Base-by-base conservation (phyloP, 2,797 vertebrate genomes). In the Cichlasoma orientale region DNA sequence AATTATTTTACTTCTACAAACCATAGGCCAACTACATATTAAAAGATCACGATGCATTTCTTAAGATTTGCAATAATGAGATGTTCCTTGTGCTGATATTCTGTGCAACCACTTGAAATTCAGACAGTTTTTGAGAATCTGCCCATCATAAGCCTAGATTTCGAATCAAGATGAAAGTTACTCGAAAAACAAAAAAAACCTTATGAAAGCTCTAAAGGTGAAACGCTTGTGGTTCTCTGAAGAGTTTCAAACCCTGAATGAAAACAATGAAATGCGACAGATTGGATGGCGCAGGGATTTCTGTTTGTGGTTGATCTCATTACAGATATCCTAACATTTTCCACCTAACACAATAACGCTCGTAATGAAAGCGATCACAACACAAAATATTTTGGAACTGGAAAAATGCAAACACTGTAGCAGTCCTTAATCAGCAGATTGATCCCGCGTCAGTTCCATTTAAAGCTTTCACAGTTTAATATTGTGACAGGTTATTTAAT, bases 231-330 rank as follows among this genome's bases (percentile, higher is more conserved):
- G 9, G 33, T 36, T 36, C 33, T 36, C 33, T 44, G 11, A 44
- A 13, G 14, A 47, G 41, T 47, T 47, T 16, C 41, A 47, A 5
- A 16, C 41, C 3, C 14, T 14, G 41, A 47, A 18, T 18, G 14
- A 59, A 52, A 52, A n/a, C n/a, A 21, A 21, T 21, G n/a, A 53
- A 59, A 59, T 36, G 6, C 31, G 36, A n/a, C 19, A 36, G 31
- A 59, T 1, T 36, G 57, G 0, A 12, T 21, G 7, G 9, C n/a
- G 57, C 57, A 21, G 31, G 19, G 18, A 19, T 58, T 58, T 3
- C 5, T 59, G n/a, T 21, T 59, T 63, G 23, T 27, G 38, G 14
- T 47, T 66, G 61, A 47, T 66, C 41, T 66, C 25, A 29, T 68
- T 50, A 68, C 10, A 68, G 5, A 68, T n/a, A n/a, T 29, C 2